A percentile compares a stretch with the other conserved stretches of the same genome.
Conservation (phyloP, 1,140 invertebrate species). For the Pachyrhynchus sulphureomaculatus region DNA sequence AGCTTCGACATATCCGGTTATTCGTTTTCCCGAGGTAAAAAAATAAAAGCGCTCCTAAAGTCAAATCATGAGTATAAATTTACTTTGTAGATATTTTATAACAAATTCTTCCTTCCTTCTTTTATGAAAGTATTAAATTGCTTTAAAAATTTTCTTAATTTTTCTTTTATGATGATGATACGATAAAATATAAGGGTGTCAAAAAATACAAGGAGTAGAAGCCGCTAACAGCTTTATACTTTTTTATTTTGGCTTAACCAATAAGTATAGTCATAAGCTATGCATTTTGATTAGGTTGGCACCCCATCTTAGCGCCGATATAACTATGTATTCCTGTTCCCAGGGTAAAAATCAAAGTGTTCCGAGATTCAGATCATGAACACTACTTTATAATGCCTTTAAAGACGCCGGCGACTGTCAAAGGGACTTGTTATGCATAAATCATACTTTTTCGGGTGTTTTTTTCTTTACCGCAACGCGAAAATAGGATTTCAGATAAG, state of each 20-base stretch:
- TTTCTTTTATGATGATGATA: too few relatives aligned
- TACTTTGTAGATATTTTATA: too few relatives aligned
- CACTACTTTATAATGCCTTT: constrained; percentile 32
- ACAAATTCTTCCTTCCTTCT: too few relatives aligned
- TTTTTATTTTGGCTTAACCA: constrained; percentile 24
- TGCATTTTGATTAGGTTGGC: constrained; percentile 31
- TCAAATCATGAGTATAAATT: too few relatives aligned
- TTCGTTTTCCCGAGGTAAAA: too few relatives aligned
- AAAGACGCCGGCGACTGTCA: constrained; percentile 29
- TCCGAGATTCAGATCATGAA: constrained; percentile 28
- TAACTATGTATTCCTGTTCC: constrained; percentile 22
- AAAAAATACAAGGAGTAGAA: constrained; percentile 6
- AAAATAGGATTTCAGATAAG: constrained; percentile 32
- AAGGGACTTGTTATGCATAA: constrained; percentile 35
- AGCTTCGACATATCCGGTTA: too few relatives aligned
- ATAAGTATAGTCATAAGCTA: constrained; percentile 20
- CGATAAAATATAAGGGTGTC: too few relatives aligned
- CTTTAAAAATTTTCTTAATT: too few relatives aligned
- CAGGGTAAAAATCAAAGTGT: constrained; percentile 26
- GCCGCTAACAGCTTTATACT: constrained; percentile 1
- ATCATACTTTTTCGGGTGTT: constrained; percentile 27
- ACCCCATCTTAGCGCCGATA: constrained; percentile 21
- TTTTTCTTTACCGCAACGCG: constrained; percentile 25
- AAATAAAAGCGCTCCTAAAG: too few relatives aligned
- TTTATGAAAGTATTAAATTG: too few relatives aligned